These are phyloP conservation scores for Cyclophora albipunctata DNA, from an alignment of 2,888 invertebrate species.

Conservation along the genomic window DNA sequence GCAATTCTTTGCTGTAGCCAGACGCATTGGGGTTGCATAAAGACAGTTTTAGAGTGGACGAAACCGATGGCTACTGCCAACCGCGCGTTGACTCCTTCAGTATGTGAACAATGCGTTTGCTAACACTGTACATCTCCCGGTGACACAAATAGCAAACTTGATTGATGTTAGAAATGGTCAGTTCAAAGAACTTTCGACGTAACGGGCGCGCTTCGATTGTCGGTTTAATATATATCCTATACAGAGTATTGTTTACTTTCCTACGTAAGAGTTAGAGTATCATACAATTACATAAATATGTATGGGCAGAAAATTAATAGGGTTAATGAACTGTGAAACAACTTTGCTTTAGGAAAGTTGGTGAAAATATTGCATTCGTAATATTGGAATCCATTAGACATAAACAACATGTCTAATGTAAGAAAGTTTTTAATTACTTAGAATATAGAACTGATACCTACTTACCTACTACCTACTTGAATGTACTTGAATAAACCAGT, in stretches of 20 bases:
- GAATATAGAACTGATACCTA: too few species aligned
- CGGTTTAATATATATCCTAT: conserved; percentile 18
- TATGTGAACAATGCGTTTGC: conserved; percentile 64
- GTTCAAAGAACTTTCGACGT: conserved; percentile 45
- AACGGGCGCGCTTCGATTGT: conserved; percentile 20
- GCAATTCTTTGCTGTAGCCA: conserved; percentile 54
- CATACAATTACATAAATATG: too few species aligned
- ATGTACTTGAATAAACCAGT: too few species aligned
- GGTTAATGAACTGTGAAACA: too few species aligned
- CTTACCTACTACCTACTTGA: too few species aligned
- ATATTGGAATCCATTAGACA: too few species aligned
- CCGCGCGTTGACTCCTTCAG: conserved; percentile 54
- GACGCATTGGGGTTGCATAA: conserved; percentile 49
- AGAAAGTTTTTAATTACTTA: too few species aligned
- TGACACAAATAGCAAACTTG: conserved; percentile 52
- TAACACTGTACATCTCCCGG: conserved; percentile 33
- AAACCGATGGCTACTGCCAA: conserved; percentile 56
- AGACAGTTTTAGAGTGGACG: conserved; percentile 55
- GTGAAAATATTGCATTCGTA: too few species aligned
- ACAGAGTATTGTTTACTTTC: conserved; percentile 16
- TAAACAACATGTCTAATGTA: too few species aligned
- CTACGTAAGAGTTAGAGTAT: neutral
- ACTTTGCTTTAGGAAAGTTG: too few species aligned
- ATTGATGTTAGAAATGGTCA: conserved; percentile 37
- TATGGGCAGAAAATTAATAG: too few species aligned